These are phyloP conservation scores for Pseudomugil gertrudae DNA, from an alignment of 2,797 vertebrate genomes.

Conservation along the genomic window DNA sequence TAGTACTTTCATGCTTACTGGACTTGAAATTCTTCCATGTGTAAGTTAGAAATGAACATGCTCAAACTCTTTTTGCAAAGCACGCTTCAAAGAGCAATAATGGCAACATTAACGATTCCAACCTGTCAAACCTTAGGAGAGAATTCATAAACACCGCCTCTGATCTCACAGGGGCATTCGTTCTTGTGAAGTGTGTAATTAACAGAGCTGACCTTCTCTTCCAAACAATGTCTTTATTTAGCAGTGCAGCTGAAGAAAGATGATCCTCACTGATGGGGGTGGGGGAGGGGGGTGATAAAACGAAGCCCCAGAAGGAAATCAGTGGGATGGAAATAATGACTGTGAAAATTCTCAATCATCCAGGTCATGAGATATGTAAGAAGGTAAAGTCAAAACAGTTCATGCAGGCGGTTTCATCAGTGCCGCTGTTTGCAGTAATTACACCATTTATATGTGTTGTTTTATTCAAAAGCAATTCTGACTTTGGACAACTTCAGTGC, in stretches of 20 bases:
- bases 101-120: slow-evolving; percentile 62
- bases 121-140: slow-evolving; percentile 47
- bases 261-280: slow-evolving; percentile 37
- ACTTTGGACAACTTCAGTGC: slow-evolving; percentile 54
- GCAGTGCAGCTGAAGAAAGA: slow-evolving; percentile 49
- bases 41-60: slow-evolving; percentile 47
- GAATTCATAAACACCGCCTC: slow-evolving; percentile 55
- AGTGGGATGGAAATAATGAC: slow-evolving; percentile 33
- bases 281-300: slow-evolving; percentile 14
- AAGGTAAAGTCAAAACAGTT: slow-evolving; percentile 31
- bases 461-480: slow-evolving; percentile 65
- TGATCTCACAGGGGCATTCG: slow-evolving; percentile 55
- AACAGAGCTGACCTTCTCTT: slow-evolving; percentile 67
- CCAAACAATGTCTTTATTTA: slow-evolving; percentile 66
- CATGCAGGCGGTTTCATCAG: slow-evolving; percentile 31
- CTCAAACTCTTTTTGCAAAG: slow-evolving; percentile 47
- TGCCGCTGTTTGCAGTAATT: slow-evolving; percentile 45
- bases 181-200: slow-evolving; percentile 68
- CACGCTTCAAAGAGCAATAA: slow-evolving; percentile 59
- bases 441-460: slow-evolving; percentile 55
- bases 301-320: slow-evolving; percentile 28
- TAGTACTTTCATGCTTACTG: slow-evolving; percentile 55
- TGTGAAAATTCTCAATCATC: slow-evolving; percentile 45
- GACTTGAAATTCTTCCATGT: slow-evolving; percentile 49
- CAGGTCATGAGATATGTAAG: slow-evolving; percentile 39